Conservation (phyloP, 2,797 vertebrate species). For the Centropyge bicolor region DNA sequence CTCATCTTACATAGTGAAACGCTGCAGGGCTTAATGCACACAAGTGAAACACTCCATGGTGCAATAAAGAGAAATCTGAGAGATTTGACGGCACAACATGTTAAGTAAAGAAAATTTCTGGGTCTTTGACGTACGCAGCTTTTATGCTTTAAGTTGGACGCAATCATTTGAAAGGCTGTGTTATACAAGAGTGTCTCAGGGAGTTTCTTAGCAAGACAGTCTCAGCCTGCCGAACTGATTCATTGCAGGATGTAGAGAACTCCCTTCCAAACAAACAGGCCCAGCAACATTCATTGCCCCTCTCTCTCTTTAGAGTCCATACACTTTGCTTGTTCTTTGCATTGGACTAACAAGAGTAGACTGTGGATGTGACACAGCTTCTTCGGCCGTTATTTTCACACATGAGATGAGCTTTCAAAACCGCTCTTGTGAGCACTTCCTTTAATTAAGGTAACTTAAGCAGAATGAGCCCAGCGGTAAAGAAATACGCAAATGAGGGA, state of each 20-base stretch:
- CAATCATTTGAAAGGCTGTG: neutral
- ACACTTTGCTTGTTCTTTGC: neutral
- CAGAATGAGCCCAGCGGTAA: no score
- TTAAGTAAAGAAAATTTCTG: neutral
- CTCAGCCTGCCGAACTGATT: neutral
- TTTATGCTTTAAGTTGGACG: neutral
- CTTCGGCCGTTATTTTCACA: neutral
- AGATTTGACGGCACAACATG: neutral
- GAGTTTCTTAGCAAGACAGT: neutral
- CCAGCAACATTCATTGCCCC: constrained; percentile 31
- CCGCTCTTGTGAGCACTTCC: neutral
- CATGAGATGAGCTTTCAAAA: neutral
- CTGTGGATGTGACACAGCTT: neutral
- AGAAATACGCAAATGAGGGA: constrained; percentile 11
- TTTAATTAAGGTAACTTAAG: neutral
- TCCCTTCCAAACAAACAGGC: constrained; percentile 17
- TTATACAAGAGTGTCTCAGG: neutral
- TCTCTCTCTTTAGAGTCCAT: neutral
- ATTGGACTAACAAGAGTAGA: neutral
- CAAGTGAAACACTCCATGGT: neutral
- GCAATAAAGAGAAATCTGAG: constrained; percentile 27
- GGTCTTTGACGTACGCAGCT: constrained; percentile 8
- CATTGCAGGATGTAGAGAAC: constrained; percentile 7
- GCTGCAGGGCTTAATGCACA: constrained; percentile 11
- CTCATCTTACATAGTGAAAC: constrained; percentile 26